Evolutionary conservation across 2,113 vertebrate genomes (phyloP).

Genomic region (Campylorhamphus procurvoides): DNA sequence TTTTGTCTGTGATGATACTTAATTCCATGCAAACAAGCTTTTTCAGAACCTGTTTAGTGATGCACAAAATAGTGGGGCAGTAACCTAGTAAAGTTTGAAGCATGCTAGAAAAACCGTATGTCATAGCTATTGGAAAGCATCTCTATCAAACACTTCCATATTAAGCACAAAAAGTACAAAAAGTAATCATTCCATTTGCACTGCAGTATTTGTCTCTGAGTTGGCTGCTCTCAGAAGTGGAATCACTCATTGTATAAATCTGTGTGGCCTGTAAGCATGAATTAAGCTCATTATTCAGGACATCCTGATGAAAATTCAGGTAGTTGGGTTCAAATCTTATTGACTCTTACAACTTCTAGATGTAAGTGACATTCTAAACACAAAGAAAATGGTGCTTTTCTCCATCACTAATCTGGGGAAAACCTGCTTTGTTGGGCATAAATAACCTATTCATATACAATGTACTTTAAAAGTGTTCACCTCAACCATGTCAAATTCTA

Average conservation of each 20-base stretch:
- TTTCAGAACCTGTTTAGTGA: not conserved
- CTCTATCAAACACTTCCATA: not conserved
- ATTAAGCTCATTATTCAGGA: not conserved
- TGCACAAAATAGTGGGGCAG: not conserved
- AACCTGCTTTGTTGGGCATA: not conserved
- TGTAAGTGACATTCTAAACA: not conserved
- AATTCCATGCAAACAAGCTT: not conserved
- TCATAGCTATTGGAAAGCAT: not conserved
- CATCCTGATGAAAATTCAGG: not conserved
- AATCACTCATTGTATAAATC: not conserved
- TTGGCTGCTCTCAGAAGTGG: not conserved
- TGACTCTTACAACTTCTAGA: not conserved
- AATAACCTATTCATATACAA: not conserved
- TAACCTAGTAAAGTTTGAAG: not conserved
- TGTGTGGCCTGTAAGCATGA: not conserved
- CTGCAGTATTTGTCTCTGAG: not conserved
- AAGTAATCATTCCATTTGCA: not conserved
- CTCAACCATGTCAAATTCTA: not conserved
- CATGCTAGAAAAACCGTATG: not conserved
- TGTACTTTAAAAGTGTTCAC: not conserved
- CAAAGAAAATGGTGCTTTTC: not conserved
- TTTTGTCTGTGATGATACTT: not conserved
- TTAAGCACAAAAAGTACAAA: not conserved
- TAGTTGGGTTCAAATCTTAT: not conserved
- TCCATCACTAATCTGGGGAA: not conserved